Percentiles rank a stretch among this genome's conserved stretches.
Evolutionary conservation across 2,888 invertebrate genomes (phyloP).

Genomic region (Cosmia pyralina): DNA sequence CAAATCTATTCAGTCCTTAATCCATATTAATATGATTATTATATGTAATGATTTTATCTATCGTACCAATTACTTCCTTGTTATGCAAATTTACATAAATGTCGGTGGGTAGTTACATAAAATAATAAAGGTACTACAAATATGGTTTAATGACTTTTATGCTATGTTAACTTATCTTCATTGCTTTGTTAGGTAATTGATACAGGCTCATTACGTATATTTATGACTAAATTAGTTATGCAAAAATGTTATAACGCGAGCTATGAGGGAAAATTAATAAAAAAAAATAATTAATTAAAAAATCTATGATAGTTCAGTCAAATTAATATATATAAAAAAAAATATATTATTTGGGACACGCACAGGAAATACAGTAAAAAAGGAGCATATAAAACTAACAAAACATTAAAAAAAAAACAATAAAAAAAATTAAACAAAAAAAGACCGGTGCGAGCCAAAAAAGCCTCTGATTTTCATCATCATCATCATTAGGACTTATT

Average conservation of each 20-base stretch:
- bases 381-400: too few species aligned
- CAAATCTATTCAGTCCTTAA: conserved; percentile 38
- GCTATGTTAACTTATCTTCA: conserved; percentile 24
- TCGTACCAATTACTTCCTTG: conserved; percentile 60
- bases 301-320: too few species aligned
- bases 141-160: conserved; percentile 40
- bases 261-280: not conserved
- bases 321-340: too few species aligned
- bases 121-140: conserved; percentile 56
- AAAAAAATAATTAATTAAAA: not conserved
- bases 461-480: not conserved
- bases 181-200: conserved; percentile 11
- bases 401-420: too few species aligned
- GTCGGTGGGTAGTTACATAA: conserved; percentile 50
- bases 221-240: not conserved
- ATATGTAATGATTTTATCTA: conserved; percentile 62
- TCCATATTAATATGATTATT: conserved; percentile 48
- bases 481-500: not conserved
- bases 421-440: too few species aligned
- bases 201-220: not conserved
- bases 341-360: too few species aligned
- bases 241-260: not conserved
- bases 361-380: too few species aligned
- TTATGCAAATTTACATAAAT: conserved; percentile 61
- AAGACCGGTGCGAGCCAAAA: too few species aligned